Base-by-base conservation (phyloP, 1,140 invertebrate species). In the Muscidifurax raptorellus region DNA sequence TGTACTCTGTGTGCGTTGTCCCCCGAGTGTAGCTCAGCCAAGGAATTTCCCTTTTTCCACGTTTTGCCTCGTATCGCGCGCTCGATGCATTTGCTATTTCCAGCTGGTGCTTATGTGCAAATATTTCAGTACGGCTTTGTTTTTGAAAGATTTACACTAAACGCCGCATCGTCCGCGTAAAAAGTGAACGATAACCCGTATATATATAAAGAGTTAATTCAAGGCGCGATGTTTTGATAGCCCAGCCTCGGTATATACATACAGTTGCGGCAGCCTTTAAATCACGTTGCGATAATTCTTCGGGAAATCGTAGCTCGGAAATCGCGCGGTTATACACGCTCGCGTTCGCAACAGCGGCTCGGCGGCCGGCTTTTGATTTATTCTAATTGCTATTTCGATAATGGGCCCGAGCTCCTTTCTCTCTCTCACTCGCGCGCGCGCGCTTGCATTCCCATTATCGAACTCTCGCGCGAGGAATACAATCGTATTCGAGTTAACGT, bases 341-440 rank as follows among this genome's bases (percentile, higher is more conserved):
- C 47, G 66, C 66, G 71, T n/a, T 75, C 15, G 15, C 4, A 3
- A 36, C 13, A 12, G 10, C 36, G 2, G 22, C 52, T 2, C 59
- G 36, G 36, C 36, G 27, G 32, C n/a, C 40, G 75, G 22, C 89
- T 91, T 91, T 90, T 92, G 91, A 93, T 93, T 93, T 92, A 93
- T 91, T 91, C 91, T 92, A 92, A 93, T 92, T 92, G 89, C 92
- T 92, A 92, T 92, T 92, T 92, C 91, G 91, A 93, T 92, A 93
- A 92, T 91, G 90, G 89, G 88, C 85, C 89, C 64, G 59, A 85
- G 87, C 52, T 47, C 36, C 44, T 59, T n/a, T n/a, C n/a, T n/a
- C n/a, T n/a, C n/a, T n/a, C n/a, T n/a, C n/a, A n/a, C n/a, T n/a
- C n/a, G n/a, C n/a, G n/a, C n/a, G n/a, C n/a, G n/a, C 52, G 52